Evolutionary conservation across 2,888 invertebrate species (phyloP).

Genomic region (Hypomecis punctinalis): DNA sequence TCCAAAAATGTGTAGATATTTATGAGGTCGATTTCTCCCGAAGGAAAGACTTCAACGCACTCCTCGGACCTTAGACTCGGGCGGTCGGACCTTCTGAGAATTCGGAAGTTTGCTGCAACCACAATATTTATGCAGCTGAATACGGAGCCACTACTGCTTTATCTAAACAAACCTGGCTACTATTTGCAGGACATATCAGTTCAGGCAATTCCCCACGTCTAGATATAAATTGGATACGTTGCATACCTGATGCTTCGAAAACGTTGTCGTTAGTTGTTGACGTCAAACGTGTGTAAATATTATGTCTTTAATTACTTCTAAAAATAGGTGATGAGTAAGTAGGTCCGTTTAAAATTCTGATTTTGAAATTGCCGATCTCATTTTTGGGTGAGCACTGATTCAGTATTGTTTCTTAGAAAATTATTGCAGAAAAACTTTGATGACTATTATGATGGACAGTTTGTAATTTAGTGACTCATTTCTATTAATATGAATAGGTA

Average conservation of each 20-base stretch:
- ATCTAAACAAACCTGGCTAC: neutral
- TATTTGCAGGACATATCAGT: neutral
- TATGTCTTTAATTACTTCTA: too few species aligned
- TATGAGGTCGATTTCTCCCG: conserved; percentile 7
- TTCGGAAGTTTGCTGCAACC: neutral
- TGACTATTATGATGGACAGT: too few species aligned
- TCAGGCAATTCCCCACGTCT: neutral
- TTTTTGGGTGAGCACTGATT: too few species aligned
- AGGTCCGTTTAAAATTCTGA: too few species aligned
- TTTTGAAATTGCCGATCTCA: too few species aligned
- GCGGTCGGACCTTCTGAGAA: conserved; percentile 27
- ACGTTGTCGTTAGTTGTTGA: conserved; percentile 5
- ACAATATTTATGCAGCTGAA: neutral
- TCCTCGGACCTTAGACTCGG: conserved; percentile 15
- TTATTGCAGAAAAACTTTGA: too few species aligned
- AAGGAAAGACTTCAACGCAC: conserved; percentile 33
- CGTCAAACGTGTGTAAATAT: neutral
- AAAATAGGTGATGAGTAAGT: too few species aligned
- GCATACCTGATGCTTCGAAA: neutral
- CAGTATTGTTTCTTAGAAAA: too few species aligned
- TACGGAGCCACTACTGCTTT: neutral
- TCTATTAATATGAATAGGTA: too few species aligned
- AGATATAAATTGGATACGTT: neutral
- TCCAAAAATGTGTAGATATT: neutral
- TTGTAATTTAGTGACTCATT: too few species aligned